Percentiles rank a stretch among this genome's conserved stretches.
Evolutionary conservation across 2,113 vertebrate genomes (phyloP).

Genomic region (Alligator sinensis): DNA sequence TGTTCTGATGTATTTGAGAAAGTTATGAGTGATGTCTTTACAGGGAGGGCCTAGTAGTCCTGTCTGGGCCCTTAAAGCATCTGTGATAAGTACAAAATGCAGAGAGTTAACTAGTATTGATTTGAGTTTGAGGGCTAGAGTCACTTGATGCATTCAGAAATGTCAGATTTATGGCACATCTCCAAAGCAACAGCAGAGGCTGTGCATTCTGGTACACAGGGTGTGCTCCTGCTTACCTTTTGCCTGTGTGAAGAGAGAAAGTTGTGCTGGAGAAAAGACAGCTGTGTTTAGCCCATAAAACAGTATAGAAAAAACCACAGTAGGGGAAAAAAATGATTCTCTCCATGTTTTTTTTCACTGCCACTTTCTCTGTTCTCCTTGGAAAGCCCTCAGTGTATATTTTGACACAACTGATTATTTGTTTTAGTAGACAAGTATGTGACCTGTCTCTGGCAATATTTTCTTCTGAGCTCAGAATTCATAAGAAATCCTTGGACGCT

Average conservation of each 20-base stretch:
- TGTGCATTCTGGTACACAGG: background rate
- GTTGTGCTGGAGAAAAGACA: background rate
- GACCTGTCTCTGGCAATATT: slow-evolving; percentile 44
- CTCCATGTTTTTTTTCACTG: slow-evolving; percentile 23
- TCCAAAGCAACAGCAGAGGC: background rate
- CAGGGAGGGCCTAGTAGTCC: rapidly evolving
- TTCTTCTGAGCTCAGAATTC: slow-evolving; percentile 43
- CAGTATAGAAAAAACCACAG: background rate
- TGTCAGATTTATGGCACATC: background rate
- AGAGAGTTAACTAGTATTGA: slow-evolving; percentile 5
- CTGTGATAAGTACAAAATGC: background rate
- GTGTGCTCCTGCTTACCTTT: background rate
- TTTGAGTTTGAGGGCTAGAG: slow-evolving; percentile 18
- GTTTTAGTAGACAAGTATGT: slow-evolving; percentile 49
- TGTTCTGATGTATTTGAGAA: background rate
- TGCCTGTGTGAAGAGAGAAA: background rate
- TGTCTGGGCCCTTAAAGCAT: background rate
- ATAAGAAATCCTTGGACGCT: slow-evolving; percentile 53
- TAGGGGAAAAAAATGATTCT: background rate
- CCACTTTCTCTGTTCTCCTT: slow-evolving; percentile 28
- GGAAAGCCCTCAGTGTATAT: background rate
- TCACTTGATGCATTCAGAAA: slow-evolving; percentile 11
- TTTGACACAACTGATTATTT: slow-evolving; percentile 58
- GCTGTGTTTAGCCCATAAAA: slow-evolving; percentile 23
- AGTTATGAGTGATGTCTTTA: background rate